Conservation (phyloP, 2,797 vertebrate species). For the Florisuga fusca region DNA sequence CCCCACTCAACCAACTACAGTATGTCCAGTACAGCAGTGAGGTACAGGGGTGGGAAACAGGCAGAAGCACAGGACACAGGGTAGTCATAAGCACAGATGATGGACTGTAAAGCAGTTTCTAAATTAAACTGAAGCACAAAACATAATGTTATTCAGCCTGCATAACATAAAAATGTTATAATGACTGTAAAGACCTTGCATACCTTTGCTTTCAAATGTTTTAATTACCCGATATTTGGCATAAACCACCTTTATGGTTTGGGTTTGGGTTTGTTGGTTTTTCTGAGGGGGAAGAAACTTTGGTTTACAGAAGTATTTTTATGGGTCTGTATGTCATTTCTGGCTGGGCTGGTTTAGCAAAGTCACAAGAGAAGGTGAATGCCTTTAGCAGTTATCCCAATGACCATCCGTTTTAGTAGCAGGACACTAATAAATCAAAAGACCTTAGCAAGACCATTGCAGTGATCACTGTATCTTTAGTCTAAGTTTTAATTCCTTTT, state of each 20-base stretch:
- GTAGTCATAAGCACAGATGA: background rate
- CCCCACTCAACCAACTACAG: rapidly evolving
- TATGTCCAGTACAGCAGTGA: background rate
- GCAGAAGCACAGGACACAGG: background rate
- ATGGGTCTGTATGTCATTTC: background rate
- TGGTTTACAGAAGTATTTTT: background rate
- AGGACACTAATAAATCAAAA: background rate
- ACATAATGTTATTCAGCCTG: background rate
- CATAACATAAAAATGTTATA: background rate
- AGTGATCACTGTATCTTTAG: constrained; percentile 45
- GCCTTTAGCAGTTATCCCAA: background rate
- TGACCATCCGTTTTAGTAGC: background rate
- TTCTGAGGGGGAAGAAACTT: rapidly evolving
- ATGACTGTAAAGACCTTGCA: background rate
- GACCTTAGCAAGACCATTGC: background rate
- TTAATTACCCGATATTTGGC: background rate
- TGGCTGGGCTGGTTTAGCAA: background rate
- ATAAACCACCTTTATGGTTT: too few relatives aligned
- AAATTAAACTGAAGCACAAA: background rate
- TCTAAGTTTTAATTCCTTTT: constrained; percentile 75
- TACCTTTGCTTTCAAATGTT: background rate
- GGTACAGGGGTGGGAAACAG: background rate
- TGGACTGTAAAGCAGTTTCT: background rate
- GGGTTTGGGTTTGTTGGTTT: rapidly evolving
- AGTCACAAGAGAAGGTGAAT: background rate